Percentiles rank a stretch among this genome's conserved stretches.
Evolutionary conservation across 2,888 invertebrate genomes (phyloP).

Genomic region (Caenorhabditis afra): DNA sequence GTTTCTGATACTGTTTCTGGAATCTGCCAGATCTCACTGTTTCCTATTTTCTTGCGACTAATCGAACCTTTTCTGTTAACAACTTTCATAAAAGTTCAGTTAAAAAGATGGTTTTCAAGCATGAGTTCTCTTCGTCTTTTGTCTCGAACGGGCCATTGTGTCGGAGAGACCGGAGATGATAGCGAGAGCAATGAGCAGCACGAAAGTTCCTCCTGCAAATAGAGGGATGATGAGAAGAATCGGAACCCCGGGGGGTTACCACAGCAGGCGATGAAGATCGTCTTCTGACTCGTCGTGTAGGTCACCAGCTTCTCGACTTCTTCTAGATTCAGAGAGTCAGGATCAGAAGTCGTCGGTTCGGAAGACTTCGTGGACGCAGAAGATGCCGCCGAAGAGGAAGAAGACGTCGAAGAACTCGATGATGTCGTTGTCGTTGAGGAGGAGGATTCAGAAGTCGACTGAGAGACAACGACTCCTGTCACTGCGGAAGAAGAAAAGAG

Average conservation of each 20-base stretch:
- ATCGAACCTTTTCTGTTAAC: background rate
- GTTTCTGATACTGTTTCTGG: background rate
- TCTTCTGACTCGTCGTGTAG: conserved; percentile 51
- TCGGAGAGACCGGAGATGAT: conserved; percentile 60
- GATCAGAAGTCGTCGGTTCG: conserved; percentile 9
- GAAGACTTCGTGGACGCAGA: conserved; percentile 2
- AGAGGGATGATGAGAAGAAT: no score
- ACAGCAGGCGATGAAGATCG: conserved; percentile 47
- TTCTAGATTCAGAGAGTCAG: conserved; percentile 14
- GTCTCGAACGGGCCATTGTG: conserved; percentile 45
- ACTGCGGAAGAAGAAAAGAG: conserved; percentile 1
- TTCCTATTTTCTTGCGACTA: background rate
- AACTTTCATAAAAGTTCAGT: background rate
- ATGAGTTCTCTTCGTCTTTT: conserved; percentile 52
- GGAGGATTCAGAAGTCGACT: conserved; percentile 3
- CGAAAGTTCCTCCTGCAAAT: conserved; percentile 48
- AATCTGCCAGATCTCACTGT: conserved; percentile 18
- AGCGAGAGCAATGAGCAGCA: conserved; percentile 51
- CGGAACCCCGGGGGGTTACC: background rate
- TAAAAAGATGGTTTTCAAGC: conserved; percentile 29
- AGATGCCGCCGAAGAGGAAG: background rate
- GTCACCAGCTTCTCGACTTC: conserved; percentile 41
- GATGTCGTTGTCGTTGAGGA: background rate
- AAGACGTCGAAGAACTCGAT: conserved; percentile 9
- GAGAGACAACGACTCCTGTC: background rate